Evolutionary conservation across 2,113 vertebrate genomes (phyloP).

Genomic region (Corvus cornix): DNA sequence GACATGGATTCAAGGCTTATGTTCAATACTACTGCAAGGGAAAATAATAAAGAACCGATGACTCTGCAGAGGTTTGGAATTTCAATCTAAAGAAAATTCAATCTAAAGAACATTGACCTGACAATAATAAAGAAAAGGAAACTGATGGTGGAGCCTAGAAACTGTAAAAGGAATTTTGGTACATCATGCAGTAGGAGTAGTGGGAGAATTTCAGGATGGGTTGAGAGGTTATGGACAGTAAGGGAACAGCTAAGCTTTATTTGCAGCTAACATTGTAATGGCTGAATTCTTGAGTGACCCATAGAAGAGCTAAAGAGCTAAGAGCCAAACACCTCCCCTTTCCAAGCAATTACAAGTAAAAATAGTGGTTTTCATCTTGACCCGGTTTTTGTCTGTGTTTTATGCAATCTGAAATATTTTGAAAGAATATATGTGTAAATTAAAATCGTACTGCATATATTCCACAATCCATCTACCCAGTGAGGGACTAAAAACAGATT

Average conservation of each 20-base stretch:
- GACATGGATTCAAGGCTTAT: conserved; percentile 25
- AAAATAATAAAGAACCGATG: conserved; percentile 35
- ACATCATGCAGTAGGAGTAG: not conserved
- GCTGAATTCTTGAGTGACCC: not conserved
- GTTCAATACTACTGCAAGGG: not conserved
- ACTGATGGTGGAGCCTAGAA: not conserved
- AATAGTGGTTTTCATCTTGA: not conserved
- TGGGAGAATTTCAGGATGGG: not conserved
- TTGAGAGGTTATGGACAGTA: not conserved
- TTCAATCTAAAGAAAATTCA: conserved; percentile 6
- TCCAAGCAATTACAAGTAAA: not conserved
- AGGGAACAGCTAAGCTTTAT: not conserved
- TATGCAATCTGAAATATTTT: not conserved
- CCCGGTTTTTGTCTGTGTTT: not conserved
- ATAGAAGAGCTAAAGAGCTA: not conserved
- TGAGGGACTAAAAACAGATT: not conserved
- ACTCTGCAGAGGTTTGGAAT: conserved; percentile 26
- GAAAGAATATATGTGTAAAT: not conserved
- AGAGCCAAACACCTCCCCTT: not conserved
- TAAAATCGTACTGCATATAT: not conserved
- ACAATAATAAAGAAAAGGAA: not conserved
- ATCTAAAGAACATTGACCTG: not conserved
- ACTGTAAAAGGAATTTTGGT: not conserved
- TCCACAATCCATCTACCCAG: not conserved
- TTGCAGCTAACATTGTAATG: not conserved